Percentiles rank a stretch among this genome's conserved stretches.
Conservation (phyloP, 1,140 invertebrate species). For the Maconellicoccus hirsutus region DNA sequence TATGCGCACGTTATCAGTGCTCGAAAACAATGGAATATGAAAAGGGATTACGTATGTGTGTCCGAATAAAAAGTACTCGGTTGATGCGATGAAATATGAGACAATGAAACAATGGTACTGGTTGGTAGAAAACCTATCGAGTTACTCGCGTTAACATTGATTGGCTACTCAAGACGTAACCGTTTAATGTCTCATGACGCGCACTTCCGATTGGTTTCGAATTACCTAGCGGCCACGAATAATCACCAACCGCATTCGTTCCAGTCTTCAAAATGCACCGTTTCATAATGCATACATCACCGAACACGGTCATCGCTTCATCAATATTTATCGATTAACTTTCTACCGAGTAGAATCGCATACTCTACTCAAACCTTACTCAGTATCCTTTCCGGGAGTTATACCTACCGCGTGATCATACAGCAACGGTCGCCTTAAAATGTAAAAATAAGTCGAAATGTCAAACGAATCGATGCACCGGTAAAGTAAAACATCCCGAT, state of each 20-base stretch:
- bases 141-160: slow-evolving; percentile 21
- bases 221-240: background rate
- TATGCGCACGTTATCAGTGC: background rate
- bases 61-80: slow-evolving; percentile 19
- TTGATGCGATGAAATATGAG: slow-evolving; percentile 18
- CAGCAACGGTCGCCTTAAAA: too few relatives aligned
- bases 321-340: background rate
- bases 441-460: too few relatives aligned
- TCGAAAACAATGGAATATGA: slow-evolving; percentile 3
- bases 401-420: too few relatives aligned
- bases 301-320: slow-evolving; percentile 6
- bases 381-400: too few relatives aligned
- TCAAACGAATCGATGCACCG: too few relatives aligned
- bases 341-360: too few relatives aligned
- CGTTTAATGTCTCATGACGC: slow-evolving; percentile 19
- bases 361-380: too few relatives aligned
- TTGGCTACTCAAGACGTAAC: slow-evolving; percentile 22
- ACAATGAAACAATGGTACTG: slow-evolving; percentile 16
- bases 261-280: slow-evolving; percentile 14
- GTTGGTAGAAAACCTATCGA: slow-evolving; percentile 20
- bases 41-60: slow-evolving; percentile 11
- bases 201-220: slow-evolving; percentile 16
- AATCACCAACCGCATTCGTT: slow-evolving; percentile 16
- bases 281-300: slow-evolving; percentile 16
- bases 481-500: too few relatives aligned